These are phyloP conservation scores for Lagocephalus sceleratus DNA, from an alignment of 2,797 vertebrate genomes.

Conservation along the genomic window DNA sequence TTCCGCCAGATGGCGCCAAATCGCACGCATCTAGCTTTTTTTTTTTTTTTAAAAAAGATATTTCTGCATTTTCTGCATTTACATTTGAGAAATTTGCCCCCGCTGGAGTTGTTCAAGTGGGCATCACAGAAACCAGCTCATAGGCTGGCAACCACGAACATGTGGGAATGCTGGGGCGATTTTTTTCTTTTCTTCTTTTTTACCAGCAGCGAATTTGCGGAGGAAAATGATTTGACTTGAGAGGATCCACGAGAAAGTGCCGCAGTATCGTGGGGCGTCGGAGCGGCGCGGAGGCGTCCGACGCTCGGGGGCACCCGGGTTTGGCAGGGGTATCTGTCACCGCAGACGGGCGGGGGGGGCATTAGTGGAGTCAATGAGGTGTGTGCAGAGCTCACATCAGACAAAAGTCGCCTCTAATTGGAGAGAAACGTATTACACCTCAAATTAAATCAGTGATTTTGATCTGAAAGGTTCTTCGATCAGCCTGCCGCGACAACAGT, in stretches of 20 bases:
- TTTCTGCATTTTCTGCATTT: too few species aligned
- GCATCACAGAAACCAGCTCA: too few species aligned
- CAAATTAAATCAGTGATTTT: background rate
- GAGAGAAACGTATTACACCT: background rate
- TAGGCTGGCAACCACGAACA: too few species aligned
- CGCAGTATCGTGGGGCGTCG: conserved; percentile 7
- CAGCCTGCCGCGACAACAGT: too few species aligned
- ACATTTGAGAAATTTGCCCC: too few species aligned
- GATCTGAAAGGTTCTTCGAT: background rate
- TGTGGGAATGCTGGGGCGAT: background rate
- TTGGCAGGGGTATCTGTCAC: conserved; percentile 51
- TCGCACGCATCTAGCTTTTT: too few species aligned
- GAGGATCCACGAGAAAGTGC: background rate
- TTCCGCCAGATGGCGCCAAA: too few species aligned
- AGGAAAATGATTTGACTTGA: too few species aligned
- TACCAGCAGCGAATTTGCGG: too few species aligned
- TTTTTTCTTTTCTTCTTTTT: too few species aligned
- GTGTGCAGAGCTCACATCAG: conserved; percentile 16
- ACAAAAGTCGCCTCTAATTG: conserved; percentile 4
- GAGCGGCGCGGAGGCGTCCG: conserved; percentile 20
- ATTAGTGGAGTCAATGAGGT: conserved; percentile 39
- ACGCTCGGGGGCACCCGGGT: conserved; percentile 29
- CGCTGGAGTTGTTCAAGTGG: too few species aligned
- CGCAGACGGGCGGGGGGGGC: conserved; percentile 15
- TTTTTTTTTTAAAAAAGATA: too few species aligned